Percentiles rank a stretch among this genome's conserved stretches.
Evolutionary conservation across 2,797 vertebrate species (phyloP).

Genomic region (Myripristis murdjan): DNA sequence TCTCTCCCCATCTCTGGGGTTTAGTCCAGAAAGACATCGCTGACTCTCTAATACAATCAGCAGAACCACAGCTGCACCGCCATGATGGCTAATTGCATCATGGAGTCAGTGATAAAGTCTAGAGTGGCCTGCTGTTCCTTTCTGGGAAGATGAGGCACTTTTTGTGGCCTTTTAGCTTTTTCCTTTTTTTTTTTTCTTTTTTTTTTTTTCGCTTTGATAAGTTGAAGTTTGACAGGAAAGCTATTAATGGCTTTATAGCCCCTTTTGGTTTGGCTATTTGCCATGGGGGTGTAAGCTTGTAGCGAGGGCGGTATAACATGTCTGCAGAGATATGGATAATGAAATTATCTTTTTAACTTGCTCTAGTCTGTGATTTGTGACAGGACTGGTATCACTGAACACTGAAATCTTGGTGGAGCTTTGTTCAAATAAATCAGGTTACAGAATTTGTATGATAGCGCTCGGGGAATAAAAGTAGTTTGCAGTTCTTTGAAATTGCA

Average conservation of each 20-base stretch:
- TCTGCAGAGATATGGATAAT: constrained; percentile 1
- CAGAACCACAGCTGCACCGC: constrained; percentile 79
- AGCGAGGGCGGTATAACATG: constrained; percentile 1
- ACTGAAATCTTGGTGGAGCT: background rate
- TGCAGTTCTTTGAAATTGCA: no score
- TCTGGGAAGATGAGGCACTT: constrained; percentile 73
- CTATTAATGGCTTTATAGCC: constrained; percentile 59
- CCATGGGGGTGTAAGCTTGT: constrained; percentile 16
- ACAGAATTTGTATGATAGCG: no score
- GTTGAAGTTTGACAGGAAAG: constrained; percentile 63
- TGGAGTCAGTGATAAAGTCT: constrained; percentile 80
- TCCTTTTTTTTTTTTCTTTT: constrained; percentile 9
- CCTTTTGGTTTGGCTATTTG: constrained; percentile 2
- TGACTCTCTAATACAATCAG: constrained; percentile 79
- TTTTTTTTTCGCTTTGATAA: constrained; percentile 22
- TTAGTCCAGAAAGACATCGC: constrained; percentile 76
- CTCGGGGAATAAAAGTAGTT: no score
- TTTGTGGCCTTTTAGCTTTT: constrained; percentile 63
- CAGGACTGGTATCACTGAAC: background rate
- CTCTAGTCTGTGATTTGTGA: background rate
- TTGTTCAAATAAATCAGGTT: no score
- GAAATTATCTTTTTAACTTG: background rate
- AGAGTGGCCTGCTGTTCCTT: constrained; percentile 75
- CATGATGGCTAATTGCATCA: constrained; percentile 80
- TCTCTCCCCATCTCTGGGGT: constrained; percentile 68